phyloP scores from a whole-genome alignment of 2,888 invertebrate species.

The Noctua fimbriata region DNA sequence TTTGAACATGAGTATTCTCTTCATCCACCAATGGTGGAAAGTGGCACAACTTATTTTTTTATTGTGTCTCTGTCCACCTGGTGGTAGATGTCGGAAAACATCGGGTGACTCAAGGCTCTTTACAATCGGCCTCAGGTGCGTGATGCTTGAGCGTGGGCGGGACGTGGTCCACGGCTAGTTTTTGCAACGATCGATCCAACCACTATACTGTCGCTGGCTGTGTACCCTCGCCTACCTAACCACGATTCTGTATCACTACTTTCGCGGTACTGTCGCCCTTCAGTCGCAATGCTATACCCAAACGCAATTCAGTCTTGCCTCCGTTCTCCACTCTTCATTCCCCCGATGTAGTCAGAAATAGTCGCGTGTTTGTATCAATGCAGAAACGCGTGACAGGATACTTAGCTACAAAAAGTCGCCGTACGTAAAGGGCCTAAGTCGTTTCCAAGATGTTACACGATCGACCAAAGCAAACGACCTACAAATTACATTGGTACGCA shows the following conservation, averaged over 20 bases:
- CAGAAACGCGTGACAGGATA: neutral
- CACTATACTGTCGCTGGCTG: too few species aligned
- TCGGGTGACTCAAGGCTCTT: too few species aligned
- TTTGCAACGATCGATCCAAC: neutral
- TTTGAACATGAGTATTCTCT: too few species aligned
- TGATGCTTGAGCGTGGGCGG: neutral
- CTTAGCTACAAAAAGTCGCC: neutral
- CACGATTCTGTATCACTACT: too few species aligned
- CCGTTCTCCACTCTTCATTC: neutral
- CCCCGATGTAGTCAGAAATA: neutral
- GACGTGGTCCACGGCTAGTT: neutral
- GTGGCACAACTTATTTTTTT: too few species aligned
- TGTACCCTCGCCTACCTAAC: too few species aligned
- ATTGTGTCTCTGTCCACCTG: too few species aligned
- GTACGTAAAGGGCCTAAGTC: neutral
- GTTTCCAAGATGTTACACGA: neutral
- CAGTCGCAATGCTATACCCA: too few species aligned
- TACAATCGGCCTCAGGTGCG: neutral
- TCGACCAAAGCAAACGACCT: conserved; percentile 1
- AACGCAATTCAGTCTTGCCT: neutral
- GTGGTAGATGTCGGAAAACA: too few species aligned
- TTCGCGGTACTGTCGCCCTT: too few species aligned
- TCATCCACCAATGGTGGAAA: too few species aligned
- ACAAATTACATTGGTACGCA: conserved; percentile 34
- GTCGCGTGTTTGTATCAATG: neutral